Base-by-base conservation (phyloP, 2,113 vertebrate genomes). In the Bubalus kerabau region DNA sequence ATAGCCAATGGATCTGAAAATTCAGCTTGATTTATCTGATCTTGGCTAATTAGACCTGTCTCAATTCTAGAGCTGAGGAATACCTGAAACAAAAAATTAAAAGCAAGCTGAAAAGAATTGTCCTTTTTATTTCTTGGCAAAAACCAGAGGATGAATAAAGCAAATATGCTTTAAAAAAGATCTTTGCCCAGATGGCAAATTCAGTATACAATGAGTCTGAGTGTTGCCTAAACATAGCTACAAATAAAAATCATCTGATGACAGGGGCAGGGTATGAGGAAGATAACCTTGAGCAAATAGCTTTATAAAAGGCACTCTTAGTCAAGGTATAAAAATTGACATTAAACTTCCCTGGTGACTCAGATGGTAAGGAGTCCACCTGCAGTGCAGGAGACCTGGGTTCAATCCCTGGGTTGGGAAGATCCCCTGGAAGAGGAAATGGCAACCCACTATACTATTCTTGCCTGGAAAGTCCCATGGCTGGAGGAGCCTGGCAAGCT, bases 161-260 rank as follows among this genome's bases (percentile, higher is more conserved):
- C 52, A 93, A 90, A 59, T 83, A 76, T 52, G 15, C 52, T 83
- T 94, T 30, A 40, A 94, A 76, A 96, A 96, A 91, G 95, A 96
- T 95, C 59, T 90, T 90, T 94, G 91, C 67, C 97, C 52, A 91
- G 85, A 95, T 96, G 86, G 82, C 30, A 96, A 90, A 95, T 80
- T 95, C 80, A 46, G 17, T 48, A 60, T 43, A 91, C 52, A 76
- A 15, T 9, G 23, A 89, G 28, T 91, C 54, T 78, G 60, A 97
- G n/a, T 57, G 46, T 95, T 97, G 83, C 60, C 71, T 90, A 93
- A 94, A 94, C 89, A 60, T 56, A 62, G 78, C 89, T 98, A 98
- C 97, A 98, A 97, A 98, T 98, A 96, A 97, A 97, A 96, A 74
- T 67, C 98, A 96, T 97, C 90, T 98, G 95, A 96, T 57, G 88